Percentiles rank a stretch among this genome's conserved stretches.
phyloP scores from a whole-genome alignment of 23 tunicate species.

The Phallusia fumigata region DNA sequence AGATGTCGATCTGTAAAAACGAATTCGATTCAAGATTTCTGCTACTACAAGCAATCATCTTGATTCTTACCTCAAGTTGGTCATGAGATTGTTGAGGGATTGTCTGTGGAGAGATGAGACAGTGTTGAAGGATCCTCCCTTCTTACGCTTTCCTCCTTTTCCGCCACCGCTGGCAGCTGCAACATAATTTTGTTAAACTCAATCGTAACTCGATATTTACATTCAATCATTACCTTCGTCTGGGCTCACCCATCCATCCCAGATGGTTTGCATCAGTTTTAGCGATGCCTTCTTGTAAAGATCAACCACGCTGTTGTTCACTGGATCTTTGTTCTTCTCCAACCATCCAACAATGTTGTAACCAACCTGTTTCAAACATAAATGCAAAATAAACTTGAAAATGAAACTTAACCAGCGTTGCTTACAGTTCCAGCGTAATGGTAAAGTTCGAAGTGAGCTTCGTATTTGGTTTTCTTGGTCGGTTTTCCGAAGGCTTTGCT shows the following conservation, averaged over 20 bases:
- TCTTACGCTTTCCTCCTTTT: conserved; percentile 94
- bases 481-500: conserved; percentile 91
- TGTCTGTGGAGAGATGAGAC: conserved; percentile 94
- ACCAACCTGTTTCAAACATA: conserved; percentile 46
- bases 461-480: conserved; percentile 74
- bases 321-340: conserved; percentile 92
- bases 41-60: background rate
- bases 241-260: conserved; percentile 96
- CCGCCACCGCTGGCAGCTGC: conserved; percentile 83
- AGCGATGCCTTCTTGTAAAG: conserved; percentile 81
- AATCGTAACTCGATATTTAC: too few relatives aligned
- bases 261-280: conserved; percentile 88
- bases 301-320: conserved; percentile 90
- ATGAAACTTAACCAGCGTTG: background rate
- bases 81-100: conserved; percentile 84
- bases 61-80: conserved; percentile 68
- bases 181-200: background rate
- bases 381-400: background rate
- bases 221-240: conserved; percentile 76
- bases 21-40: background rate
- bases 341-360: conserved; percentile 95
- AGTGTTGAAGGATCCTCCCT: conserved; percentile 93
- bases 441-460: conserved; percentile 89
- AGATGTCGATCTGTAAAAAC: conserved; percentile 70
- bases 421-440: conserved; percentile 98